Percentiles rank a stretch among this genome's conserved stretches.
phyloP scores from a whole-genome alignment of 2,888 invertebrate genomes.

The Dynastes hyllus region DNA sequence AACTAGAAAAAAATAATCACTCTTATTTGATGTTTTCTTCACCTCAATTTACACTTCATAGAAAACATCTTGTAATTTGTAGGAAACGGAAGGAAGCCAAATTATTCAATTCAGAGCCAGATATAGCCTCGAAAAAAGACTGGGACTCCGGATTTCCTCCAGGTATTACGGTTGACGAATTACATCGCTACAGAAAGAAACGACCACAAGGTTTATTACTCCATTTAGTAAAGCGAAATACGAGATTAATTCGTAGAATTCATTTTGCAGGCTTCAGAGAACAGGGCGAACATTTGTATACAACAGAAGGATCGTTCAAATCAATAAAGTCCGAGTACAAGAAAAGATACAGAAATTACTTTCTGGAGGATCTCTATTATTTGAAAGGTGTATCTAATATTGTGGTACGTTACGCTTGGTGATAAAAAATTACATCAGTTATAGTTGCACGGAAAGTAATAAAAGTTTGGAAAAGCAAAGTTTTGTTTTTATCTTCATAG shows the following conservation, averaged over 20 bases:
- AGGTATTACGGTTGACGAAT: constrained; percentile 73
- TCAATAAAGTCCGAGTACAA: constrained; percentile 68
- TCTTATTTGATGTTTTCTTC: too few species aligned
- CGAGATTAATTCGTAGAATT: constrained; percentile 34
- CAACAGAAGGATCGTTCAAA: constrained; percentile 66
- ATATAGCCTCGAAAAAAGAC: constrained; percentile 58
- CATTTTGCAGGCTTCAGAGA: constrained; percentile 54
- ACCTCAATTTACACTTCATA: too few species aligned
- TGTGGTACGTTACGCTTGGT: constrained; percentile 1
- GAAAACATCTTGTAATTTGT: constrained; percentile 2
- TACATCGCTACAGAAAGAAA: constrained; percentile 72
- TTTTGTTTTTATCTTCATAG: too few species aligned
- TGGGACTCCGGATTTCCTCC: constrained; percentile 69
- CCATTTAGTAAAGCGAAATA: constrained; percentile 1
- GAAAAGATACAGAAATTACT: constrained; percentile 64
- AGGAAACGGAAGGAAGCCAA: constrained; percentile 46
- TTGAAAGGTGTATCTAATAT: constrained; percentile 12
- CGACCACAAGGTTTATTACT: constrained; percentile 68
- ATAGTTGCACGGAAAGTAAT: constrained; percentile 11
- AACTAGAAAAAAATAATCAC: too few species aligned
- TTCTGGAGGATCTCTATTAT: constrained; percentile 42
- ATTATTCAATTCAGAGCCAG: constrained; percentile 57
- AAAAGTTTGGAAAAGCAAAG: not conserved
- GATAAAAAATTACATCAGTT: not conserved
- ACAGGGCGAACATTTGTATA: constrained; percentile 65